Evolutionary conservation across 2,888 invertebrate species (phyloP).

Genomic region (Drosophila mercatorum): DNA sequence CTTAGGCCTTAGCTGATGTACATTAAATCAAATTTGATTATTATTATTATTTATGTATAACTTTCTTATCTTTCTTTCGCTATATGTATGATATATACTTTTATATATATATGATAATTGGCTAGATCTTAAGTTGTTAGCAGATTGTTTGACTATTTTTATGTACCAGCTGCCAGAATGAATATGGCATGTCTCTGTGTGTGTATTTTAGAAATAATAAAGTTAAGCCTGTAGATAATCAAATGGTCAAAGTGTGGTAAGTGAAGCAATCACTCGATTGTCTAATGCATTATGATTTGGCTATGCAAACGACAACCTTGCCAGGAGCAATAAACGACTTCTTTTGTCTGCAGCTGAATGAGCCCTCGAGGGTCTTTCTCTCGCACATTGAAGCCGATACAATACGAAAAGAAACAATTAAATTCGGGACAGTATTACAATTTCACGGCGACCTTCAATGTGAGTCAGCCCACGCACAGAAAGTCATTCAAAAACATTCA

Average conservation of each 20-base stretch:
- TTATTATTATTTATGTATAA: slow-evolving; percentile 28
- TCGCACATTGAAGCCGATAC: slow-evolving; percentile 43
- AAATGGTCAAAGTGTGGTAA: neutral
- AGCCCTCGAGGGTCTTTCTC: slow-evolving; percentile 11
- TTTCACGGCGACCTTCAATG: slow-evolving; percentile 59
- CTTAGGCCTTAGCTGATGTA: slow-evolving; percentile 22
- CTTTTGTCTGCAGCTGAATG: slow-evolving; percentile 18
- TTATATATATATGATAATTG: slow-evolving; percentile 55
- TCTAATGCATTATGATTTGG: neutral
- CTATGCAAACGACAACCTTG: slow-evolving; percentile 36
- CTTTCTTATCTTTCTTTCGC: slow-evolving; percentile 52
- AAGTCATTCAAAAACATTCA: slow-evolving; percentile 59
- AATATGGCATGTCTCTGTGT: slow-evolving; percentile 20
- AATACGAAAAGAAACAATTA: slow-evolving; percentile 34
- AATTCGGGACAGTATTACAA: slow-evolving; percentile 50
- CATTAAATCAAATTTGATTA: slow-evolving; percentile 29
- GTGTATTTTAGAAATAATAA: slow-evolving; percentile 54
- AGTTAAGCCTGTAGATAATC: slow-evolving; percentile 56
- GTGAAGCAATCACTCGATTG: neutral
- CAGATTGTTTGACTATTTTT: slow-evolving; percentile 74
- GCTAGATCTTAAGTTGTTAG: slow-evolving; percentile 69
- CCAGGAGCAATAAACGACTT: slow-evolving; percentile 35
- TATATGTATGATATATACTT: slow-evolving; percentile 58
- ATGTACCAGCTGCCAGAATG: slow-evolving; percentile 52
- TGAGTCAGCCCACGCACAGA: slow-evolving; percentile 61